Evolutionary conservation across 1,140 invertebrate species (phyloP).

Genomic region (Eufriesea mexicana): DNA sequence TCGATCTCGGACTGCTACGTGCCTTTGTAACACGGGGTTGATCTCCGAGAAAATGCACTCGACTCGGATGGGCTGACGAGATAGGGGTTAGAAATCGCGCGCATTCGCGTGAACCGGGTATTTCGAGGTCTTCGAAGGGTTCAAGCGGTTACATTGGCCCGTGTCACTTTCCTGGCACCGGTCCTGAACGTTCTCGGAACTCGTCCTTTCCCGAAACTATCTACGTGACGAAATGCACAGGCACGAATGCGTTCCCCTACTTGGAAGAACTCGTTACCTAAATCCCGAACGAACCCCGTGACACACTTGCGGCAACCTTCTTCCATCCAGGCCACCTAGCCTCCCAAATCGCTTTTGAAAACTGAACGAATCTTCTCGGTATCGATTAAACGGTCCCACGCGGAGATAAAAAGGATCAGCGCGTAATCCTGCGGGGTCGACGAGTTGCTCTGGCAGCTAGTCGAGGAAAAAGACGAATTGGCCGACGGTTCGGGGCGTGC

Average conservation of each 20-base stretch:
- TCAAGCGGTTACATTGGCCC: background rate
- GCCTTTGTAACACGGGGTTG: background rate
- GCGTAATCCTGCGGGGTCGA: no score
- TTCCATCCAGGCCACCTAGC: background rate
- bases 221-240: constrained; percentile 5
- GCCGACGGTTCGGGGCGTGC: background rate
- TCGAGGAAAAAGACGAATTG: no score
- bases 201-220: background rate
- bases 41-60: no score
- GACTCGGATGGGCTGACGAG: no score
- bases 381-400: background rate
- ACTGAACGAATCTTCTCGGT: background rate
- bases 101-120: background rate
- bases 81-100: no score
- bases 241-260: background rate
- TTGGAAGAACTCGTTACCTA: background rate
- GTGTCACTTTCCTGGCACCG: constrained; percentile 3
- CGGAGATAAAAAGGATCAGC: no score
- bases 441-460: no score
- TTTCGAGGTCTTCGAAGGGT: background rate
- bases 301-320: background rate
- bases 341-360: background rate
- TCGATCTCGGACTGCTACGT: background rate
- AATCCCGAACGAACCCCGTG: background rate
- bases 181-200: background rate